phyloP scores from a whole-genome alignment of 2,797 vertebrate species.

The Tokudaia muenninki region DNA sequence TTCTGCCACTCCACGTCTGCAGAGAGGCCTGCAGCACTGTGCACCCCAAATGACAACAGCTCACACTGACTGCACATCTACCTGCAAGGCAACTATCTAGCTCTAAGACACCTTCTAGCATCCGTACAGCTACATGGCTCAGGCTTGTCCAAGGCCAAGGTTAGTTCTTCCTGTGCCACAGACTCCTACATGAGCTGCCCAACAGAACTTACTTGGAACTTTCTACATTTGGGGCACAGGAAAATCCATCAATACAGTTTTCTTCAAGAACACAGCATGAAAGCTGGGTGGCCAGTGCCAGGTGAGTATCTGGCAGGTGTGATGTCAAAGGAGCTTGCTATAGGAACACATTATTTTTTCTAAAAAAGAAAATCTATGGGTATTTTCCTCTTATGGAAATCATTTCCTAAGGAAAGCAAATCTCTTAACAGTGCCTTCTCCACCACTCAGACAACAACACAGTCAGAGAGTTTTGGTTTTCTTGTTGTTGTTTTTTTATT shows the following conservation, averaged over 20 bases:
- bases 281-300: not conserved
- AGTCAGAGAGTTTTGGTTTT: not conserved
- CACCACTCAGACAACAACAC: not conserved
- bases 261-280: not conserved
- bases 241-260: not conserved
- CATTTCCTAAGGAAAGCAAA: not conserved
- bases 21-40: not conserved
- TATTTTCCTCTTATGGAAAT: not conserved
- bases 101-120: not conserved
- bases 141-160: not conserved
- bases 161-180: not conserved
- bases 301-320: not conserved
- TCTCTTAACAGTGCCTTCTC: slow-evolving; percentile 4
- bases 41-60: not conserved
- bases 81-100: not conserved
- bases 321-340: not conserved
- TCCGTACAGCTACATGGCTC: not conserved
- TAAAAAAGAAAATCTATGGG: slow-evolving; percentile 32
- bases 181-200: not conserved
- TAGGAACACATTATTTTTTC: not conserved
- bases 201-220: not conserved
- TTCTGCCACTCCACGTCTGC: not conserved
- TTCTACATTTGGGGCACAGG: not conserved
- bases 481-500: not conserved
- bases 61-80: not conserved